Evolutionary conservation across 2,888 invertebrate genomes (phyloP), one percentile per base, ranked within the genome.

Genomic region (Athalia rosae): DNA sequence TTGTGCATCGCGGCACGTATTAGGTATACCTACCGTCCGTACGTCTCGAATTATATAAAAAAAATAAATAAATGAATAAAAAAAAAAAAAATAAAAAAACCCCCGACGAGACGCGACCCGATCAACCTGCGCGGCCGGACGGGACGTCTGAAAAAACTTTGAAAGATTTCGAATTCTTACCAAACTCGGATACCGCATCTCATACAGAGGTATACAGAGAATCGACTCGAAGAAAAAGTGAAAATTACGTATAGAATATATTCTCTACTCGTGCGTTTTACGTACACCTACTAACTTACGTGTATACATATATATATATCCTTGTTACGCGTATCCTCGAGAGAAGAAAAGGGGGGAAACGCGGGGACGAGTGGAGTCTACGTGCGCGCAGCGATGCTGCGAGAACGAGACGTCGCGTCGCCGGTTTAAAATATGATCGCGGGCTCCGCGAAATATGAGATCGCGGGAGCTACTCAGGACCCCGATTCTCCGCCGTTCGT

Each of bases 361-460:
- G 78, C 41, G 50, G 58, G 58, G 3, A 6, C 61, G 13, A 15
- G 45, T 43, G 43, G 58, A 9, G 56, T 58, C 69, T 6, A 13
- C 45, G 13, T 58, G 53, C 28, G 28, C 28, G 28, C 1, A 0
- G 28, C 28, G 28, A 28, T 28, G 28, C 67, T 53, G 48, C 41
- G 53, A 53, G 67, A 53, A n/a, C 50, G 53, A 67, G 67, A 67
- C 50, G 67, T 53, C n/a, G 50, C 61, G 28, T 28, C 28, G 28
- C 2, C 2, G 48, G 73, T n/a, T 82, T 88, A 88, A 89, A 88
- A 88, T 89, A 89, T 89, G 88, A 89, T 87, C 87, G 86, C 86
- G 82, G 82, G 83, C 87, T 86, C 87, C 86, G 88, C 87, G 89
- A 89, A 89, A 89, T 88, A 88, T 89, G 89, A 89, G 88, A 88